phyloP scores from a whole-genome alignment of 1,140 invertebrate genomes.

The Eciton burchellii region DNA sequence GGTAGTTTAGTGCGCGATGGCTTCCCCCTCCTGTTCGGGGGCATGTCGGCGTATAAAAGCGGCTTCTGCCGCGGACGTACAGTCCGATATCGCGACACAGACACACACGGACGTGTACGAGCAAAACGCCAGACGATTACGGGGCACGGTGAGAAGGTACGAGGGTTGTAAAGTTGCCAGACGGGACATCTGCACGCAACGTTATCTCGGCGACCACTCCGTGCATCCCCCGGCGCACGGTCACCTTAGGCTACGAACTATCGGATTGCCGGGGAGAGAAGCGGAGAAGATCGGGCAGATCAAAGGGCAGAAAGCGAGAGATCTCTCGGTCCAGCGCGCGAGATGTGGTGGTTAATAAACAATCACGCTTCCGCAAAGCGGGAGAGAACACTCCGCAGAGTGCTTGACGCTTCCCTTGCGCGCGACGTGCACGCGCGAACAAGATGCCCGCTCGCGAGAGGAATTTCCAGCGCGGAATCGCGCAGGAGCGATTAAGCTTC shows the following conservation, averaged over 20 bases:
- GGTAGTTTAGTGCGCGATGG: slow-evolving; percentile 38
- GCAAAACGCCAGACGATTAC: slow-evolving; percentile 39
- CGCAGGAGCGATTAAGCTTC: slow-evolving; percentile 18
- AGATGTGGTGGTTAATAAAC: slow-evolving; percentile 22
- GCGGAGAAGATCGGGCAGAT: neutral
- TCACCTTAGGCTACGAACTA: slow-evolving; percentile 69
- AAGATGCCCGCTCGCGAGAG: neutral
- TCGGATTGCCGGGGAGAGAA: slow-evolving; percentile 67
- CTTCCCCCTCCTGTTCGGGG: slow-evolving; percentile 69
- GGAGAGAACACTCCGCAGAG: neutral
- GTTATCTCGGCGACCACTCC: slow-evolving; percentile 77
- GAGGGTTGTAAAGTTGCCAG: slow-evolving; percentile 73
- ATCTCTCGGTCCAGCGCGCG: neutral
- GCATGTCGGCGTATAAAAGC: slow-evolving; percentile 72
- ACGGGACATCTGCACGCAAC: slow-evolving; percentile 81
- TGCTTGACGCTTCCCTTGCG: slow-evolving; percentile 3
- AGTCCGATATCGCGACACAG: slow-evolving; percentile 71
- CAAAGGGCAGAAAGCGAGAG: neutral
- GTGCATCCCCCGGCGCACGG: slow-evolving; percentile 12
- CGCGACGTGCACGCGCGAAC: neutral
- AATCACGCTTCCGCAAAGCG: neutral
- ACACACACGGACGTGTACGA: neutral
- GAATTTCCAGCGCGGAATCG: slow-evolving; percentile 25
- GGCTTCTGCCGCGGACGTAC: slow-evolving; percentile 75
- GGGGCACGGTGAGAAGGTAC: slow-evolving; percentile 29